These are phyloP conservation scores for Trachythela sp. DNA, from an alignment of 64 coral and sea anemone species.

Conservation along the genomic window DNA sequence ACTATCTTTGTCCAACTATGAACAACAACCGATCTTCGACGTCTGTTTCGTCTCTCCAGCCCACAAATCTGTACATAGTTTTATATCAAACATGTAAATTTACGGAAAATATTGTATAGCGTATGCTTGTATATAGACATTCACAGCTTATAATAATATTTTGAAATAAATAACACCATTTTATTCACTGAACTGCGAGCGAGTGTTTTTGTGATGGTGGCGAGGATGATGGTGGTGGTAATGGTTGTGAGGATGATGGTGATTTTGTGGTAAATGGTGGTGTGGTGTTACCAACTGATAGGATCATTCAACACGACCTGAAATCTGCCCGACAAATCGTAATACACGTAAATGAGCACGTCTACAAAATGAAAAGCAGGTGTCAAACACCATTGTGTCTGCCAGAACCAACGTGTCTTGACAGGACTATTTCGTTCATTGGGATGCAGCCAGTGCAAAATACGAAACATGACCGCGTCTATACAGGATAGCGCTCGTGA, in stretches of 20 bases:
- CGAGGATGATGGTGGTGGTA: not conserved
- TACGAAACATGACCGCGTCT: too few species aligned
- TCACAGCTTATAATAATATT: not conserved
- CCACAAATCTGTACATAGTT: not conserved
- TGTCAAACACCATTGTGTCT: too few species aligned
- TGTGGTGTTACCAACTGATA: not conserved
- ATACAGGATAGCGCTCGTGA: not conserved
- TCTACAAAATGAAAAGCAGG: too few species aligned
- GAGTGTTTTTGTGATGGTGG: not conserved
- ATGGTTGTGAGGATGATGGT: not conserved
- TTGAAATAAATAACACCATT: slow-evolving; percentile 14
- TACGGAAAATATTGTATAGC: slow-evolving; percentile 24
- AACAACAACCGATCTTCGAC: not conserved
- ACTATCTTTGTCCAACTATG: too few species aligned
- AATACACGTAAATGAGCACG: too few species aligned
- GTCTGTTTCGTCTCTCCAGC: not conserved
- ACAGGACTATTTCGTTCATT: too few species aligned
- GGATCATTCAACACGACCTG: too few species aligned
- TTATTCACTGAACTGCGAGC: not conserved
- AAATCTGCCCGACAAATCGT: too few species aligned
- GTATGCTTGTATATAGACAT: slow-evolving; percentile 1
- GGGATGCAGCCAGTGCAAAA: too few species aligned
- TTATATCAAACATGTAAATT: not conserved
- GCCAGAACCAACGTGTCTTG: too few species aligned
- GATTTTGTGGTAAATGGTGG: not conserved